Conservation (phyloP, 2,113 vertebrate genomes). For the Chloropsis hardwickii region DNA sequence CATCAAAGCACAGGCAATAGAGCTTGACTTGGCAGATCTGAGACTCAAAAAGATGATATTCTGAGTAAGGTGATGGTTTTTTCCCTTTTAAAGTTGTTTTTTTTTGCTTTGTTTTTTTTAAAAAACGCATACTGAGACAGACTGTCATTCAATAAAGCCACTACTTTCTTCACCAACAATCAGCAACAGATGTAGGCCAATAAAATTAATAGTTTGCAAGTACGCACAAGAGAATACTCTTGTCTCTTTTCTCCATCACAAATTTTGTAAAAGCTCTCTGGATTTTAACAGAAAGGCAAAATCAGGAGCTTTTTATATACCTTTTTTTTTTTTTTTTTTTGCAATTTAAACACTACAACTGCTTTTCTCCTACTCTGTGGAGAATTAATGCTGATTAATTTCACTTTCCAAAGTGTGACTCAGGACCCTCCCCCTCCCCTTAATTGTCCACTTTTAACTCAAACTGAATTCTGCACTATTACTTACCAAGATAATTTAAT, state of each 20-base stretch:
- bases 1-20: neutral
- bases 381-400: slow-evolving; percentile 7
- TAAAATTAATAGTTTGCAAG: slow-evolving; percentile 67
- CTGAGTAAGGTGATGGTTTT: neutral
- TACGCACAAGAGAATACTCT: slow-evolving; percentile 58
- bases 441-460: slow-evolving; percentile 14
- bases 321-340: neutral
- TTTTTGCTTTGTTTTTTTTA: neutral
- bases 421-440: neutral
- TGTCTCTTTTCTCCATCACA: slow-evolving; percentile 54
- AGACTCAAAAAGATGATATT: neutral
- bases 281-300: slow-evolving; percentile 49
- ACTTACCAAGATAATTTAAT: slow-evolving; percentile 24
- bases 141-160: slow-evolving; percentile 41
- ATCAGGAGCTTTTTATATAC: neutral
- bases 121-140: slow-evolving; percentile 31
- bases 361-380: neutral
- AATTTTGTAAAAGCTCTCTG: slow-evolving; percentile 57
- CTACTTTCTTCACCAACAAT: slow-evolving; percentile 60
- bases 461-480: neutral
- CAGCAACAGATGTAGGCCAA: slow-evolving; percentile 67
- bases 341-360: neutral
- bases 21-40: neutral
- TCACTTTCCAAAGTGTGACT: neutral
- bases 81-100: neutral